Evolutionary conservation across 2,888 invertebrate species (phyloP).

Genomic region (Drosophila kuntzei): DNA sequence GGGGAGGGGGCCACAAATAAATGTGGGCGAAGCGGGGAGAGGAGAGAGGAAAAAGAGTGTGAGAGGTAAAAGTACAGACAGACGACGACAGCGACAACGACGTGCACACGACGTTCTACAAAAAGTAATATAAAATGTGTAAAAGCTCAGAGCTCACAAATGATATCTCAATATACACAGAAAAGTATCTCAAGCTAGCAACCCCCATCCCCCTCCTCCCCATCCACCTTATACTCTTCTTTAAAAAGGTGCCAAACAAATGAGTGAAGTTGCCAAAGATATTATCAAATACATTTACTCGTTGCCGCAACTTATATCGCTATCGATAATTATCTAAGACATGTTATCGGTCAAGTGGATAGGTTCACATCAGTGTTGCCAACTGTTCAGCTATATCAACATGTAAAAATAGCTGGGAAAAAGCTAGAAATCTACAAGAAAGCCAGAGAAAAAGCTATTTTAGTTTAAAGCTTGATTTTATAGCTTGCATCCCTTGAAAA

Average conservation of each 20-base stretch:
- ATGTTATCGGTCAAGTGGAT: neutral
- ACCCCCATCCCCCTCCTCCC: neutral
- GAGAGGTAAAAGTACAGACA: slow-evolving; percentile 23
- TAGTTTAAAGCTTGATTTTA: too few species aligned
- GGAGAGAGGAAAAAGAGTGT: neutral
- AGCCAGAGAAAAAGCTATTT: too few species aligned
- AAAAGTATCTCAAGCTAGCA: slow-evolving; percentile 11
- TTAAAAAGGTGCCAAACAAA: neutral
- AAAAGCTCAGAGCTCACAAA: slow-evolving; percentile 29
- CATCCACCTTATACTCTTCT: neutral
- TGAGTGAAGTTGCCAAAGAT: slow-evolving; percentile 9
- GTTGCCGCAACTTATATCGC: neutral
- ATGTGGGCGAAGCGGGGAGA: too few species aligned
- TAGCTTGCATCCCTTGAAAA: too few species aligned
- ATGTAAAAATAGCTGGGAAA: too few species aligned
- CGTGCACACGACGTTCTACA: slow-evolving; percentile 8
- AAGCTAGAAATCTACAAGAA: too few species aligned
- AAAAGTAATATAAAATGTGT: slow-evolving; percentile 32
- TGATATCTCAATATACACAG: slow-evolving; percentile 29
- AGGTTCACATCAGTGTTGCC: neutral
- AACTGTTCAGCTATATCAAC: too few species aligned
- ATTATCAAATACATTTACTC: neutral
- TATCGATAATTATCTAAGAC: slow-evolving; percentile 6
- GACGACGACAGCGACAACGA: slow-evolving; percentile 15
- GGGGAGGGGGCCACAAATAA: neutral